Percentiles rank a stretch among this genome's conserved stretches.
phyloP scores from a whole-genome alignment of 2,888 invertebrate genomes.

The Emmelina monodactyla region DNA sequence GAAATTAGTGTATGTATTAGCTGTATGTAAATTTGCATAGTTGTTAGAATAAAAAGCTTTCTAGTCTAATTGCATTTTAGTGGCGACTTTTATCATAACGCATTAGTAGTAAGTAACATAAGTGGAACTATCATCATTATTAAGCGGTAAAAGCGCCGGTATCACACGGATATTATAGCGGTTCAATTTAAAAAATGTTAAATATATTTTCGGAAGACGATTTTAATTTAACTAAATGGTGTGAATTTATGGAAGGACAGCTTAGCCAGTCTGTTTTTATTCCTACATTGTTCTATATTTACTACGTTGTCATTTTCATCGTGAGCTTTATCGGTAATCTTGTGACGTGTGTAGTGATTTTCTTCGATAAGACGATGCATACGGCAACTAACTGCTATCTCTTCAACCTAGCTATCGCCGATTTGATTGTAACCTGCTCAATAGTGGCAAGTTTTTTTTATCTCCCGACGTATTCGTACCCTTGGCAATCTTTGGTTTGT shows the following conservation, averaged over 20 bases:
- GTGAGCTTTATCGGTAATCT: slow-evolving; percentile 36
- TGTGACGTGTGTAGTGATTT: slow-evolving; percentile 46
- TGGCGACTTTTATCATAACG: no score
- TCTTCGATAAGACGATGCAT: slow-evolving; percentile 41
- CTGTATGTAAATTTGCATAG: no score
- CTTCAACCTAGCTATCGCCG: slow-evolving; percentile 44
- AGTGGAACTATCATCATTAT: not conserved
- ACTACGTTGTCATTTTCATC: slow-evolving; percentile 24
- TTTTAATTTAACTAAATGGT: not conserved
- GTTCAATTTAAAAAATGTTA: not conserved
- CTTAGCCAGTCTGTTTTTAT: not conserved
- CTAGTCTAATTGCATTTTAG: no score
- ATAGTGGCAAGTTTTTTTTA: slow-evolving; percentile 30
- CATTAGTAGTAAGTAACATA: not conserved
- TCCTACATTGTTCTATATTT: not conserved
- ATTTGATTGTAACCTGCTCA: slow-evolving; percentile 35
- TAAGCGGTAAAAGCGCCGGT: not conserved
- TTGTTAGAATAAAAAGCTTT: no score
- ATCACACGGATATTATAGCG: not conserved
- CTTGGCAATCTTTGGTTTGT: slow-evolving; percentile 24
- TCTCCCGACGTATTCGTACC: slow-evolving; percentile 18
- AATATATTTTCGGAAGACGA: not conserved
- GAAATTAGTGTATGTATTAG: no score
- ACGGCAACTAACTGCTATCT: slow-evolving; percentile 48
- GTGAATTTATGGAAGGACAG: not conserved